Percentiles rank a stretch among this genome's conserved stretches.
phyloP scores from a whole-genome alignment of 2,113 vertebrate genomes.

The Hemibagrus wyckioides region DNA sequence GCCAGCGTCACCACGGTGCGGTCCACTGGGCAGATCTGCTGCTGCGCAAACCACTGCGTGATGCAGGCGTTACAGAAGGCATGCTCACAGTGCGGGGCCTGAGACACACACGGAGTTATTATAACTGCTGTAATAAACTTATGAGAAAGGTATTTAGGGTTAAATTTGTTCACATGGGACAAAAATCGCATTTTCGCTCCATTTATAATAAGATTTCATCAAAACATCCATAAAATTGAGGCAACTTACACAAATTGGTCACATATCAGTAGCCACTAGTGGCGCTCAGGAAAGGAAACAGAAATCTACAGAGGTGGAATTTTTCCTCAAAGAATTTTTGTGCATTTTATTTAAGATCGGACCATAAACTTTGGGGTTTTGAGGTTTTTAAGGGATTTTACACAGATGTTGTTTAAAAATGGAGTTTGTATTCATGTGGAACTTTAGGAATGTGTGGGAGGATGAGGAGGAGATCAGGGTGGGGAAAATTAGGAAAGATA shows the following conservation, averaged over 20 bases:
- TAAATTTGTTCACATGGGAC: background rate
- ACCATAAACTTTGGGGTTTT: background rate
- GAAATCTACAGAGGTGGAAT: no score
- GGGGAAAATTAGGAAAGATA: background rate
- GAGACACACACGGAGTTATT: background rate
- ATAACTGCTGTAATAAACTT: background rate
- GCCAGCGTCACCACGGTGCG: slow-evolving; percentile 96
- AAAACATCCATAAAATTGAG: background rate
- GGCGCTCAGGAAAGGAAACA: background rate
- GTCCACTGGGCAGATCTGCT: slow-evolving; percentile 97
- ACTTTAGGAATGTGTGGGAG: background rate
- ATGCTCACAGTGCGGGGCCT: slow-evolving; percentile 98
- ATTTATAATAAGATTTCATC: background rate
- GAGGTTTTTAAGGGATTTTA: background rate
- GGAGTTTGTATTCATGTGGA: background rate
- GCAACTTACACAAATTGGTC: no score
- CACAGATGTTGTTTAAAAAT: background rate
- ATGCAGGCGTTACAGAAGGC: slow-evolving; percentile 99
- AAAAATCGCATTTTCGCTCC: background rate
- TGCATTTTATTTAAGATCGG: background rate
- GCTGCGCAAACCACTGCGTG: slow-evolving; percentile 98
- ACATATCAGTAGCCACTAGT: background rate
- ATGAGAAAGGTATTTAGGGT: background rate
- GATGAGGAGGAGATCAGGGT: background rate
- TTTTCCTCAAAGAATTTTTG: no score